Conservation (phyloP, 1,140 invertebrate species). For the Hetaerina americana region DNA sequence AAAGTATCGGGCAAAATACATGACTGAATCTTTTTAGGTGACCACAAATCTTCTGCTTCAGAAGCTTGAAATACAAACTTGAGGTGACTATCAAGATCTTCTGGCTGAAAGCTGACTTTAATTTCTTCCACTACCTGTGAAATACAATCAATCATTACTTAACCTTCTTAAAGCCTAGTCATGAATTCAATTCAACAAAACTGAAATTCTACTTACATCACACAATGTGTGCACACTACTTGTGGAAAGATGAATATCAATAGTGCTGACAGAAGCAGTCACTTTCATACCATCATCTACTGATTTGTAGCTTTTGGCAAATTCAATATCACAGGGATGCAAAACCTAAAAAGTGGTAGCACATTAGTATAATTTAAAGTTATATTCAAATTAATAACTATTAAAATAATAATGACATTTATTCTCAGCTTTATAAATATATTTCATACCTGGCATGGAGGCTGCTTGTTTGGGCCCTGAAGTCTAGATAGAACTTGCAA, state of each 20-base stretch:
- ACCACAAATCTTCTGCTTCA: constrained; percentile 52
- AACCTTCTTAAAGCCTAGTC: constrained; percentile 3
- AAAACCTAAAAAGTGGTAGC: constrained; percentile 39
- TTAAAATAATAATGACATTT: not conserved
- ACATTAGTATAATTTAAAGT: not conserved
- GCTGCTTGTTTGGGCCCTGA: constrained; percentile 5
- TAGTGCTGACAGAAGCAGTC: constrained; percentile 41
- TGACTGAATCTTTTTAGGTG: constrained; percentile 43
- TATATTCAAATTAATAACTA: not conserved
- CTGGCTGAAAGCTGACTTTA: constrained; percentile 20
- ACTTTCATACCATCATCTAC: constrained; percentile 48
- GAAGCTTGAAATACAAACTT: constrained; percentile 7
- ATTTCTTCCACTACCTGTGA: constrained; percentile 26
- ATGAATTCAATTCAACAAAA: constrained; percentile 9
- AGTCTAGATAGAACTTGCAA: constrained; percentile 49
- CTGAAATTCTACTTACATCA: constrained; percentile 30
- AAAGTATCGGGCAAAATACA: not conserved
- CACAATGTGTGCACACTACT: constrained; percentile 53
- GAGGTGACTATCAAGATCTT: constrained; percentile 21
- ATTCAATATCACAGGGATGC: constrained; percentile 58
- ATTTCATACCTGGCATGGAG: not conserved
- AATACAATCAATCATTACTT: no score
- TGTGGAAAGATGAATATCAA: constrained; percentile 60
- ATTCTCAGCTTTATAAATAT: not conserved
- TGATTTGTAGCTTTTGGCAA: constrained; percentile 44